Percentiles rank a stretch among this genome's conserved stretches.
Evolutionary conservation across 1,140 invertebrate species (phyloP).

Genomic region (Micrasema minimum): DNA sequence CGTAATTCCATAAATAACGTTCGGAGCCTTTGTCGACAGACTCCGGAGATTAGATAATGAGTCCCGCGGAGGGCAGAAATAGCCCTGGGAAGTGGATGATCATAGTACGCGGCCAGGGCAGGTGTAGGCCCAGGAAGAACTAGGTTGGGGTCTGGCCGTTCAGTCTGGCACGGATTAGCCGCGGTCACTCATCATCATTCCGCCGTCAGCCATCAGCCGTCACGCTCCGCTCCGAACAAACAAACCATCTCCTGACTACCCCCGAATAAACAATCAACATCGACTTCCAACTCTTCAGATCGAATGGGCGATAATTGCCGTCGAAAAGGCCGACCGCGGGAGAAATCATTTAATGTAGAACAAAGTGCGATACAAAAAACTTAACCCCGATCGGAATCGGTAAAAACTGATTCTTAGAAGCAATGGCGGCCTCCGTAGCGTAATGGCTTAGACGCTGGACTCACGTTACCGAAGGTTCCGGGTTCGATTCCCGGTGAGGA

Average conservation of each 20-base stretch:
- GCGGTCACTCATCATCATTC: constrained; percentile 40
- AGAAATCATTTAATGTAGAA: constrained; percentile 4
- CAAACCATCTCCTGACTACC: constrained; percentile 19
- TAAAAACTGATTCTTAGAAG: constrained; percentile 1
- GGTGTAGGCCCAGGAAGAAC: constrained; percentile 47
- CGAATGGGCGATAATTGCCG: constrained; percentile 20
- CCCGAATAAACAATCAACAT: constrained; percentile 14
- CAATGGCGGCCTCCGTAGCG: no score
- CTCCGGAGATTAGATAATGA: constrained; percentile 24
- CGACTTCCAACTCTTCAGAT: constrained; percentile 17
- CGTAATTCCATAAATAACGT: constrained; percentile 52
- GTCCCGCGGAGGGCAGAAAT: constrained; percentile 24
- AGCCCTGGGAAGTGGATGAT: constrained; percentile 21
- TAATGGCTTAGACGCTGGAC: no score
- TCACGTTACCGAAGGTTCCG: no score
- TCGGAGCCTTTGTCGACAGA: constrained; percentile 51
- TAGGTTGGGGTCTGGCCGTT: not conserved
- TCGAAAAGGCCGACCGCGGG: constrained; percentile 13
- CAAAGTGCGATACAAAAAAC: constrained; percentile 9
- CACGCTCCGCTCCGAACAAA: constrained; percentile 45
- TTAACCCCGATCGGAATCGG: not conserved
- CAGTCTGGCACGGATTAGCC: constrained; percentile 44
- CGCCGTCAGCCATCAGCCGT: constrained; percentile 42
- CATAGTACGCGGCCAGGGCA: constrained; percentile 36
- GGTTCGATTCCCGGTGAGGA: no score